A percentile compares a stretch with the other conserved stretches of the same genome.
Conservation (phyloP, 1,140 invertebrate genomes). For the Galendromus occidentalis region DNA sequence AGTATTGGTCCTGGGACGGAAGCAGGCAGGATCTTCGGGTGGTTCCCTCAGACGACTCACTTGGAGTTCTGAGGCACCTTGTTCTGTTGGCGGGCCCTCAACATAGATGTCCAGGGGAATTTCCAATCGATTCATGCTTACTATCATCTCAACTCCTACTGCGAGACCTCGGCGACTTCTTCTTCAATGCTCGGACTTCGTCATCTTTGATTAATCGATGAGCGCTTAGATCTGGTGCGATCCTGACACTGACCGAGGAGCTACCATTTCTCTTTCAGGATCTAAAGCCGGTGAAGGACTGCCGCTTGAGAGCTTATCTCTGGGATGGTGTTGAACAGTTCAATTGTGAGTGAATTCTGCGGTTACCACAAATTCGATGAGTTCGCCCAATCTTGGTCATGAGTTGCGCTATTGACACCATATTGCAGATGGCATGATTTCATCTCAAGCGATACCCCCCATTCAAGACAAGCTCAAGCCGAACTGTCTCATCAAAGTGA, state of each 20-base stretch:
- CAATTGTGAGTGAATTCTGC: neutral
- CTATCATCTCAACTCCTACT: too few relatives aligned
- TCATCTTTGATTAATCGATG: neutral
- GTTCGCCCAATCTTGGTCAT: too few relatives aligned
- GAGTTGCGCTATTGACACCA: too few relatives aligned
- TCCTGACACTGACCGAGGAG: neutral
- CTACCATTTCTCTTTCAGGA: neutral
- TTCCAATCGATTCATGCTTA: too few relatives aligned
- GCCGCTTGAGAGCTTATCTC: neutral
- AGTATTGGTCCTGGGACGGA: neutral
- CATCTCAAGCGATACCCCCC: neutral
- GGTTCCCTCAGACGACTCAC: too few relatives aligned
- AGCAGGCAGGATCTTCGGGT: too few relatives aligned
- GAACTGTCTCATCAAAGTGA: neutral
- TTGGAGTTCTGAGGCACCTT: too few relatives aligned
- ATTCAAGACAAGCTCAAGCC: neutral
- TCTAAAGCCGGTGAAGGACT: neutral
- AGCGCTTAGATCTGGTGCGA: neutral
- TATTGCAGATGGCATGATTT: neutral
- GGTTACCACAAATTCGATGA: too few relatives aligned
- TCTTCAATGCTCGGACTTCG: too few relatives aligned
- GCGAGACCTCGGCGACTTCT: too few relatives aligned
- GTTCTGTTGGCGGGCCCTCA: too few relatives aligned
- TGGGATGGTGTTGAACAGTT: conserved; percentile 12
- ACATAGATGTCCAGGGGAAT: too few relatives aligned